Evolutionary conservation across 1,140 invertebrate species (phyloP), one percentile per base, ranked within the genome.

Genomic region (Drosophila rhopaloa): DNA sequence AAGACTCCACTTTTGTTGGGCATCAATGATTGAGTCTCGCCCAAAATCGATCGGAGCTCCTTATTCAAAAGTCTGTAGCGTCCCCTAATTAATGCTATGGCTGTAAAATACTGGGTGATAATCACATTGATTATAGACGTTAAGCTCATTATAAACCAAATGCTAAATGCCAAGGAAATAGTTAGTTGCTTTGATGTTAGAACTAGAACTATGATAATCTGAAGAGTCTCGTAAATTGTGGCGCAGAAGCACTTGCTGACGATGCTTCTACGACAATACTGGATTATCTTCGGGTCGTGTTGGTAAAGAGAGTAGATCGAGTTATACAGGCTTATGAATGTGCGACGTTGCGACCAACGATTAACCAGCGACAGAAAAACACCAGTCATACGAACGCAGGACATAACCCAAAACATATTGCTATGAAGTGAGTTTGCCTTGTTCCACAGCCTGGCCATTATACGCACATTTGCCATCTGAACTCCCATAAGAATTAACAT

Each of bases 291-390:
- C 2, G 81, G 81, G 11, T 37, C 48, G 4, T 51, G 11, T 1
- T n/a, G 16, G 4, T 41, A 38, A 10, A 84, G 46, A 0, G 48
- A 46, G 0, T 24, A 55, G 4, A 81, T 56, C 3, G 29, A 43
- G n/a, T 74, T 61, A 0, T 77, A 54, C 0, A 84, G 32, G 0
- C 44, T 41, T 0, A 85, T 47, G 1, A 74, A 51, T 4, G 6
- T n/a, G 0, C 16, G 43, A 9, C 81, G 81, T 6, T 80, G 38
- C 8, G 4, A 4, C 81, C 81, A 84, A 27, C 73, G 81, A 11
- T 24, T 40, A 0, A 61, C 13, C 2, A 84, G 2, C 0, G 77
- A 72, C 9, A 56, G 4, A 0, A 53, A 37, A 0, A 85, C 55
- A 19, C 76, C 67, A 0, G 41, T 4, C 9, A 80, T 9, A 2